Base-by-base conservation (phyloP, 2,113 vertebrate genomes). In the Dromaius novaehollandiae region DNA sequence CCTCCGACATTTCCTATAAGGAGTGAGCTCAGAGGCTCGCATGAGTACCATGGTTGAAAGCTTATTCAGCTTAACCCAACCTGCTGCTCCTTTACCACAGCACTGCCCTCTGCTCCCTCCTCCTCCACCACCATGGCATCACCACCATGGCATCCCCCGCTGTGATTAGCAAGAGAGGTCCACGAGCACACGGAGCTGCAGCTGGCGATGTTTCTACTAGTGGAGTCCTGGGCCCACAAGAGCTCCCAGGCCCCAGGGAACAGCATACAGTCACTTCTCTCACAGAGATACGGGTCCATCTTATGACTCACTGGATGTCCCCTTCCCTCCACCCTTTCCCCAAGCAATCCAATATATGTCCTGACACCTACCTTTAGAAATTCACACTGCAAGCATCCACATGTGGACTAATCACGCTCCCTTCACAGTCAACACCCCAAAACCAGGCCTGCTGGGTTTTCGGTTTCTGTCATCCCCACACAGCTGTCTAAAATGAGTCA, bases 381-480 rank as follows among this genome's bases (percentile, higher is more conserved):
- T 36, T 13, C 66, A 4, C 48, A 30, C n/a, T 77, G 6, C 58
- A 12, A 3, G 38, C 60, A 50, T 61, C 82, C 36, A 9, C 40
- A 24, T 19, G 68, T 11, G 80, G 40, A 55, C 73, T 86, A 3
- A 40, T 92, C 68, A 90, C 46, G 40, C 53, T 86, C 76, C 18
- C 42, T 89, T 25, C 80, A 70, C 18, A 66, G 82, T 42, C 0
- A 14, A 40, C 73, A 88, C 68, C 56, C 85, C 51, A 77, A 68
- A 94, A 73, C 76, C 53, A 90, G 60, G 86, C 58, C 73, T 95
- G 91, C 80, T 92, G 94, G 60, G 50, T 50, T 93, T 95, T 87
- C 83, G 71, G 1, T 65, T 86, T 74, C 86, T 68, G 65, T 88
- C 91, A 48, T 93, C 48, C 11, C 71, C 50, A 12, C 12, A 34